Conservation (phyloP, 2,888 invertebrate genomes). For the Sarcophaga variegata region DNA sequence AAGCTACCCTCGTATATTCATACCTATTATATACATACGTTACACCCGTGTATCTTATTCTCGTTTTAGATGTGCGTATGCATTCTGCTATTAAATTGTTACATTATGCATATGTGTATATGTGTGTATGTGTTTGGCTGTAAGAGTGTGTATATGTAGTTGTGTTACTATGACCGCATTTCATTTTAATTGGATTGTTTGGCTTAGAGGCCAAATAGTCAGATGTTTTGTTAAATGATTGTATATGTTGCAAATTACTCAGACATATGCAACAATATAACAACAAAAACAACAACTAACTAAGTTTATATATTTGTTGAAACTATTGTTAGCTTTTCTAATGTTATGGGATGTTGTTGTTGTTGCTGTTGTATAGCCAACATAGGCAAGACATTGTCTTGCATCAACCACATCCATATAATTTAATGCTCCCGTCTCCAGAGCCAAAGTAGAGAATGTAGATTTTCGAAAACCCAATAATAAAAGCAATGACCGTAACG, state of each 20-base stretch:
- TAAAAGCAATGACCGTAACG: conserved; percentile 60
- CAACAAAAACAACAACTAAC: not conserved
- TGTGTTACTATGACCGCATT: conserved; percentile 68
- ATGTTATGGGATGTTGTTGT: conserved; percentile 6
- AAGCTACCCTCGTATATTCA: not conserved
- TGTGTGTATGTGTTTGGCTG: not conserved
- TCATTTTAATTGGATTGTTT: conserved; percentile 69
- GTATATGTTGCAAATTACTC: conserved; percentile 40
- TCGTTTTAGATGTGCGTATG: conserved; percentile 5
- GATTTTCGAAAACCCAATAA: conserved; percentile 35
- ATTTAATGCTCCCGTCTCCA: conserved; percentile 29
- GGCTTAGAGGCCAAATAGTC: conserved; percentile 62
- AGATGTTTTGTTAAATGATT: conserved; percentile 31
- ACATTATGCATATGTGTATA: not conserved
- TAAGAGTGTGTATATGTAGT: conserved; percentile 10
- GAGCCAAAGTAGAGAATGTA: conserved; percentile 39
- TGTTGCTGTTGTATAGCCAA: not conserved
- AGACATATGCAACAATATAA: not conserved
- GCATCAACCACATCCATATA: conserved; percentile 57
- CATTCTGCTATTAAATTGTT: not conserved
- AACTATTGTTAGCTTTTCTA: not conserved
- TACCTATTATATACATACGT: not conserved
- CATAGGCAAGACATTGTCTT: conserved; percentile 49
- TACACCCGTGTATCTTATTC: not conserved
- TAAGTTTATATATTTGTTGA: not conserved